A percentile compares a stretch with the other conserved stretches of the same genome.
Evolutionary conservation across 2,888 invertebrate genomes (phyloP).

Genomic region (Leucophenga maculata): DNA sequence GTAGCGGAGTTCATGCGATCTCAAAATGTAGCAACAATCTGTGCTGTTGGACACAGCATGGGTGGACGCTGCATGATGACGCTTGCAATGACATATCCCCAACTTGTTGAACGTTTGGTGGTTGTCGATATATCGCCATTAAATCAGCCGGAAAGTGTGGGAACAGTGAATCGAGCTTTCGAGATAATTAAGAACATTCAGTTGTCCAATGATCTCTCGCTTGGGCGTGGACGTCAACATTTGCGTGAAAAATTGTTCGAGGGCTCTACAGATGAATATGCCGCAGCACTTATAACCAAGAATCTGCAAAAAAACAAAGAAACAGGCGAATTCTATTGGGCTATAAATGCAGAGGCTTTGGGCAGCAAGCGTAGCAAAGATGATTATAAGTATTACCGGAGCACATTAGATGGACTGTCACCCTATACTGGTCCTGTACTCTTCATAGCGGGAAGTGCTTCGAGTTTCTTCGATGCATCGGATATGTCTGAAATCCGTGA

Average conservation of each 20-base stretch:
- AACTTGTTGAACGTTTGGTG: slow-evolving; percentile 40
- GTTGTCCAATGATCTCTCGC: slow-evolving; percentile 24
- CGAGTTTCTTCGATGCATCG: slow-evolving; percentile 18
- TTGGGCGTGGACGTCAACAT: slow-evolving; percentile 29
- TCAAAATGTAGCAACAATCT: slow-evolving; percentile 29
- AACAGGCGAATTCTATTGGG: slow-evolving; percentile 31
- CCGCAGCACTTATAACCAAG: not conserved
- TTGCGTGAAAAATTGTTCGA: slow-evolving; percentile 9
- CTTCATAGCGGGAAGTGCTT: slow-evolving; percentile 32
- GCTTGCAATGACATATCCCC: slow-evolving; percentile 39
- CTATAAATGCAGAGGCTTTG: slow-evolving; percentile 38
- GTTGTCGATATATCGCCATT: slow-evolving; percentile 42
- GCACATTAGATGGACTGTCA: slow-evolving; percentile 13
- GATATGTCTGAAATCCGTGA: slow-evolving; percentile 27
- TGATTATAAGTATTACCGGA: slow-evolving; percentile 32
- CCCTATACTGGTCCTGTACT: slow-evolving; percentile 40
- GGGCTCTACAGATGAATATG: not conserved
- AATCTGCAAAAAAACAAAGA: slow-evolving; percentile 31
- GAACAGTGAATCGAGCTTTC: not conserved
- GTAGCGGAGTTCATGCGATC: slow-evolving; percentile 29
- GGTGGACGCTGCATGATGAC: slow-evolving; percentile 47
- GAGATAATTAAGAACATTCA: slow-evolving; percentile 19
- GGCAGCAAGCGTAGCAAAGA: slow-evolving; percentile 30
- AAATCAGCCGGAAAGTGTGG: slow-evolving; percentile 10
- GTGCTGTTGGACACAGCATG: slow-evolving; percentile 40